Percentiles rank a stretch among this genome's conserved stretches.
These are phyloP conservation scores for Ernsta delagoae DNA, from an alignment of 2,888 invertebrate genomes.

Conservation along the genomic window DNA sequence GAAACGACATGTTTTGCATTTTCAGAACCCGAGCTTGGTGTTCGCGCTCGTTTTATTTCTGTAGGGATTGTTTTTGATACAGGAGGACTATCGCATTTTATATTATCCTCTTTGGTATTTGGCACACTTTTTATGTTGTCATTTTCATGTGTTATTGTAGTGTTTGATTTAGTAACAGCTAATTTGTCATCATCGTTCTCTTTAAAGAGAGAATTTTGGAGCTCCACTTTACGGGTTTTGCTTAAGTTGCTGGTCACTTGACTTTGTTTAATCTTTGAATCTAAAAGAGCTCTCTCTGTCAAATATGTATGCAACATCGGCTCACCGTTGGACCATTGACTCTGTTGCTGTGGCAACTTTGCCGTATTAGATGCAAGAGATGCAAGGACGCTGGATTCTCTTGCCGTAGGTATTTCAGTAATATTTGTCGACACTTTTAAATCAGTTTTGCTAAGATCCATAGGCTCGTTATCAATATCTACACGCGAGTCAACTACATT, in stretches of 20 bases:
- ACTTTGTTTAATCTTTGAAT: constrained; percentile 89
- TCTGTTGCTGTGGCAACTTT: constrained; percentile 83
- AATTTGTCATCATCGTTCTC: constrained; percentile 52
- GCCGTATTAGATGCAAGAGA: constrained; percentile 87
- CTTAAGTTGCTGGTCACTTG: constrained; percentile 75
- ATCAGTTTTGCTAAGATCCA: constrained; percentile 79
- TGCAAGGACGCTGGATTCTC: constrained; percentile 86
- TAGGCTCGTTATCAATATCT: constrained; percentile 82
- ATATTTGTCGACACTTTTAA: constrained; percentile 61
- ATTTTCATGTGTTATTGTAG: constrained; percentile 43
- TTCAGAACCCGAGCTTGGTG: constrained; percentile 67
- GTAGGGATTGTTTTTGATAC: constrained; percentile 41
- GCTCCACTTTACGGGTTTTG: constrained; percentile 68
- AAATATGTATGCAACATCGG: constrained; percentile 89
- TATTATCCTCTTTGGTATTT: constrained; percentile 54
- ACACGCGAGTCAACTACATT: constrained; percentile 59
- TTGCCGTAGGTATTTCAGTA: constrained; percentile 86
- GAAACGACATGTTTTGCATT: constrained; percentile 88
- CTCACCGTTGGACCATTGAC: constrained; percentile 85
- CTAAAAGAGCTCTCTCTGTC: constrained; percentile 88
- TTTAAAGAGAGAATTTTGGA: constrained; percentile 59
- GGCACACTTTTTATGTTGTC: constrained; percentile 41
- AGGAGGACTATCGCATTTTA: constrained; percentile 48
- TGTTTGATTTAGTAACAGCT: constrained; percentile 45
- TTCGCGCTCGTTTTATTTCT: constrained; percentile 58